Evolutionary conservation across 2,888 invertebrate species (phyloP).

Genomic region (Oscheius sp.): DNA sequence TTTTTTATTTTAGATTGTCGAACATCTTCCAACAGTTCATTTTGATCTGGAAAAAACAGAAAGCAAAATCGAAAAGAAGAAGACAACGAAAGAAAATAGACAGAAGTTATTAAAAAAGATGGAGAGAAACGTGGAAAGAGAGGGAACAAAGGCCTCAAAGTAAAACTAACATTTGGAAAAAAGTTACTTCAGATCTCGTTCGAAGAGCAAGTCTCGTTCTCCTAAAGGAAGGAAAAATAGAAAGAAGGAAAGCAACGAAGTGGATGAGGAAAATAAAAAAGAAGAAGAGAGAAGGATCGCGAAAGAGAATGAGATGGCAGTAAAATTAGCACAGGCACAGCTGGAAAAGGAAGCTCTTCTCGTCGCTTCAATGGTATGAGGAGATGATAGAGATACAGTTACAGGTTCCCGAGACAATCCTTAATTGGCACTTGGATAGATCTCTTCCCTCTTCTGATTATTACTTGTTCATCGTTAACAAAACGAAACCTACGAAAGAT

Average conservation of each 20-base stretch:
- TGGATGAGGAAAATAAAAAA: neutral
- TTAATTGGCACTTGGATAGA: constrained; percentile 2
- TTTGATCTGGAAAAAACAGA: constrained; percentile 16
- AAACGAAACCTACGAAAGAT: neutral
- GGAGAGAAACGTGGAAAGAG: no score
- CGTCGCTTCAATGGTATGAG: neutral
- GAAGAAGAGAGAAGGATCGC: neutral
- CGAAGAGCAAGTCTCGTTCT: neutral
- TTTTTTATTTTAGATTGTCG: neutral
- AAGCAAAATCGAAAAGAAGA: neutral
- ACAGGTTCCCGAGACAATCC: neutral
- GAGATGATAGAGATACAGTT: neutral
- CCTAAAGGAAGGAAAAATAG: neutral
- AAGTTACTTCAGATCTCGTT: neutral
- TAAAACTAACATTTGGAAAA: no score
- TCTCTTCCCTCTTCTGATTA: constrained; percentile 2
- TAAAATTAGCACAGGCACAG: neutral
- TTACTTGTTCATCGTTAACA: constrained; percentile 5
- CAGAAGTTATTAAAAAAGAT: neutral
- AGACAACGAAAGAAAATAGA: neutral
- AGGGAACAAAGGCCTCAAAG: no score
- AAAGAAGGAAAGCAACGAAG: neutral
- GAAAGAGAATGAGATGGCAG: neutral
- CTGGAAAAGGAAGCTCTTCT: neutral
- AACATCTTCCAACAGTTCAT: constrained; percentile 2